Conservation (phyloP, 1,140 invertebrate genomes). For the Orussus abietinus region DNA sequence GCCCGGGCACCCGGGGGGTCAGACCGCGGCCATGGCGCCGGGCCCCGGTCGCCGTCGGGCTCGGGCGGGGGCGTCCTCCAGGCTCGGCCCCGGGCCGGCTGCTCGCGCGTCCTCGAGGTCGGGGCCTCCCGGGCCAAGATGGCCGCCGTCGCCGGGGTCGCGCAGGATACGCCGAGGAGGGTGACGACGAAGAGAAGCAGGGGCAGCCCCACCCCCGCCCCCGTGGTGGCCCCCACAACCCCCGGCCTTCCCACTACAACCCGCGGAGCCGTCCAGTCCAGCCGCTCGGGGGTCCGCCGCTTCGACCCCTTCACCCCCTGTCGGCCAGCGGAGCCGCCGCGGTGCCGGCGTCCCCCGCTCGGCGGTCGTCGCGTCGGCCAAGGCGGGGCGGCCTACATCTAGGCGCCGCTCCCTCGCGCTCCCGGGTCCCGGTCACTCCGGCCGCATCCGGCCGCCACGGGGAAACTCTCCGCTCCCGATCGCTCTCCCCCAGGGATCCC, state of each 20-base stretch:
- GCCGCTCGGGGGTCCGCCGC: not conserved
- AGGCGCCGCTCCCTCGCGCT: not conserved
- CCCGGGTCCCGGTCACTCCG: slow-evolving; percentile 1
- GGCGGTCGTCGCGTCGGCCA: too few relatives aligned
- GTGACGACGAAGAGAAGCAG: slow-evolving; percentile 44
- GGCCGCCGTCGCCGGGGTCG: slow-evolving; percentile 25
- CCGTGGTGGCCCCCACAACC: slow-evolving; percentile 40
- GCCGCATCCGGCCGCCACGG: not conserved
- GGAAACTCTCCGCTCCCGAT: not conserved
- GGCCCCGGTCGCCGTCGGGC: too few relatives aligned
- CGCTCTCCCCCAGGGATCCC: slow-evolving; percentile 2
- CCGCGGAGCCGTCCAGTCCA: slow-evolving; percentile 39
- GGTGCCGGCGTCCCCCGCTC: slow-evolving; percentile 3
- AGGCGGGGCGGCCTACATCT: too few relatives aligned
- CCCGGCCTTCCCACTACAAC: slow-evolving; percentile 36
- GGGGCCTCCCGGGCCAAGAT: slow-evolving; percentile 19
- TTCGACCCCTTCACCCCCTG: not conserved
- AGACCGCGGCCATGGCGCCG: too few relatives aligned
- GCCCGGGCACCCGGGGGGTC: too few relatives aligned
- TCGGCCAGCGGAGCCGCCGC: not conserved
- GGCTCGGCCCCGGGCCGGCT: not conserved
- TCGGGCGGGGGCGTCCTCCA: too few relatives aligned
- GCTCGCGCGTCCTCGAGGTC: slow-evolving; percentile 9
- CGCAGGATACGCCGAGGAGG: slow-evolving; percentile 32
- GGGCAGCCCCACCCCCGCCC: slow-evolving; percentile 42